Evolutionary conservation across 2,797 vertebrate genomes (phyloP).

Genomic region (Glyptemys insculpta): DNA sequence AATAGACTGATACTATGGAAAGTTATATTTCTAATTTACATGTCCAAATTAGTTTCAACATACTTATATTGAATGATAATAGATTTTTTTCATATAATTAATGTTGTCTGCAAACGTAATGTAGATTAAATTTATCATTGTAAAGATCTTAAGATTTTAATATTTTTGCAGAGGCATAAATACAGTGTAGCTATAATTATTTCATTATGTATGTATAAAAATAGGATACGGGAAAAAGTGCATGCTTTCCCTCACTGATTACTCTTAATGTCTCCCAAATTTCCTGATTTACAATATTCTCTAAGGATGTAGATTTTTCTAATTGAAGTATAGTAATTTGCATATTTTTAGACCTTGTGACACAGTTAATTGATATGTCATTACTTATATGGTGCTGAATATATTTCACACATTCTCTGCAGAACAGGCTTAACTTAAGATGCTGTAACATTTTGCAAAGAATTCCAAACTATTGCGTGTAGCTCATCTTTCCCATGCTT

Average conservation of each 20-base stretch:
- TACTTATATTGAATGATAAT: conserved; percentile 86
- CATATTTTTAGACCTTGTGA: conserved; percentile 89
- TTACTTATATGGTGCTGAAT: conserved; percentile 84
- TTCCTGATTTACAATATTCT: conserved; percentile 90
- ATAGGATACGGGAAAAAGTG: conserved; percentile 85
- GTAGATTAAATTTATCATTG: conserved; percentile 86
- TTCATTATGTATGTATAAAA: conserved; percentile 89
- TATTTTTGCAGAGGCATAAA: conserved; percentile 86
- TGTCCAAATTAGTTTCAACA: conserved; percentile 88
- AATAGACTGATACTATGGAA: conserved; percentile 69
- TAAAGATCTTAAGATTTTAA: conserved; percentile 87
- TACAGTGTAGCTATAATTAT: conserved; percentile 87
- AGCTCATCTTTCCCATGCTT: conserved; percentile 61
- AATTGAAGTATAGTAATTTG: conserved; percentile 89
- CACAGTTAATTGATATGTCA: conserved; percentile 88
- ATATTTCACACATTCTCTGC: conserved; percentile 81
- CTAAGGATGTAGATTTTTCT: conserved; percentile 88
- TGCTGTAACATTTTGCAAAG: conserved; percentile 74
- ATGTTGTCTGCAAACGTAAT: conserved; percentile 85
- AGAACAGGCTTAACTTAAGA: conserved; percentile 69
- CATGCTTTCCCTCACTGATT: conserved; percentile 88
- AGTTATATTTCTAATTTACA: conserved; percentile 84
- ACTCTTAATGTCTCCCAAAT: conserved; percentile 89
- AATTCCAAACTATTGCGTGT: conserved; percentile 50
- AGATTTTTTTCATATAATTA: conserved; percentile 88